phyloP scores from a whole-genome alignment of 2,113 vertebrate genomes.

The Sinocyclocheilus anophthalmus region DNA sequence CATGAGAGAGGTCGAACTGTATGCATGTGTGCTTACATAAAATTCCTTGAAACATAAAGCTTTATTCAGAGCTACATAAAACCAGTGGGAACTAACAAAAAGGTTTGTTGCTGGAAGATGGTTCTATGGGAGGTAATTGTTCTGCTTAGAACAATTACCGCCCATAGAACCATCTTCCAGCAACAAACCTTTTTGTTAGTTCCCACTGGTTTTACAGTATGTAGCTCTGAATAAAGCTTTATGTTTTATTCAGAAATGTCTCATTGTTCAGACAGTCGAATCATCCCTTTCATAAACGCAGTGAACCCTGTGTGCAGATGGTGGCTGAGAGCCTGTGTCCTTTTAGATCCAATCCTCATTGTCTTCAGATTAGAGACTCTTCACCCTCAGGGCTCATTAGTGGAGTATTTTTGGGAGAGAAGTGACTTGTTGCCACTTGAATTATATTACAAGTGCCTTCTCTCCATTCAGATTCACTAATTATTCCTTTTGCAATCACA shows the following conservation, averaged over 20 bases:
- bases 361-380: slow-evolving; percentile 10
- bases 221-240: too few species aligned
- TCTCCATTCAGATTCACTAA: not conserved
- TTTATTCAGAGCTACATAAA: not conserved
- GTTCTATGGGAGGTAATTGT: not conserved
- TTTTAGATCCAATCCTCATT: slow-evolving; percentile 8
- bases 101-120: not conserved
- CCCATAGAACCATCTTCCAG: not conserved
- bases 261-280: not conserved
- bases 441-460: not conserved
- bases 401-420: slow-evolving; percentile 66
- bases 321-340: not conserved
- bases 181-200: too few species aligned
- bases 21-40: not conserved
- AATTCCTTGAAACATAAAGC: not conserved
- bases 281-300: not conserved
- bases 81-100: not conserved
- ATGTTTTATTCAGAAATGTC: not conserved
- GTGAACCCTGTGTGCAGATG: not conserved
- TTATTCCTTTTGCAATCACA: not conserved
- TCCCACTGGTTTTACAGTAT: too few species aligned
- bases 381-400: slow-evolving; percentile 63
- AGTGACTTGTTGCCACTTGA: slow-evolving; percentile 20
- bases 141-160: too few species aligned
- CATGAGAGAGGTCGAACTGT: not conserved